Conservation (phyloP, 2,888 invertebrate species). For the Argyra leucocephala region DNA sequence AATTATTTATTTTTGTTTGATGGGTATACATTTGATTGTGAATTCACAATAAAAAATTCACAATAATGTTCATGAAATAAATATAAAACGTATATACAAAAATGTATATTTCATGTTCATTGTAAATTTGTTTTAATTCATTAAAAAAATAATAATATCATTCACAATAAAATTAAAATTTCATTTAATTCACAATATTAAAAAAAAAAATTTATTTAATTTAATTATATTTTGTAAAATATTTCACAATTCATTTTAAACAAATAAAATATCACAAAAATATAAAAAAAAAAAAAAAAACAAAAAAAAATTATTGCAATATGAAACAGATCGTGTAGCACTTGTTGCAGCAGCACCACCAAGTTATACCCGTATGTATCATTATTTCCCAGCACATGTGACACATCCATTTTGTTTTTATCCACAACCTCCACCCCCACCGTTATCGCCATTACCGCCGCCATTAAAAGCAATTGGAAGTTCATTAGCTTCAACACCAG, state of each 20-base stretch:
- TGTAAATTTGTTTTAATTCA: too few species aligned
- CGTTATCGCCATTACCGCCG: slow-evolving; percentile 31
- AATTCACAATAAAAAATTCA: too few species aligned
- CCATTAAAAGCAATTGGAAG: slow-evolving; percentile 40
- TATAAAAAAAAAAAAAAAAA: slow-evolving; percentile 16
- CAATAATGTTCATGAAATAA: too few species aligned
- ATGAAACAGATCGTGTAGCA: slow-evolving; percentile 55
- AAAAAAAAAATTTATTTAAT: background rate
- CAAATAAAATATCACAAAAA: too few species aligned
- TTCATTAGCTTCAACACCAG: slow-evolving; percentile 38
- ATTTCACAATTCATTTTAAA: slow-evolving; percentile 8
- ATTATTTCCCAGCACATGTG: slow-evolving; percentile 51
- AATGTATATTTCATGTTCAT: too few species aligned
- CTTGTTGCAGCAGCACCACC: slow-evolving; percentile 53
- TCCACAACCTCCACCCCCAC: slow-evolving; percentile 38
- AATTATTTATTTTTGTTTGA: too few species aligned
- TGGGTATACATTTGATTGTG: too few species aligned
- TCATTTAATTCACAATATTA: too few species aligned
- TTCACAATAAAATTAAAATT: background rate
- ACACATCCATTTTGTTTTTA: slow-evolving; percentile 46
- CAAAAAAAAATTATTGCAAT: slow-evolving; percentile 18
- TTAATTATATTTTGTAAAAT: slow-evolving; percentile 4
- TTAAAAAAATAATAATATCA: background rate
- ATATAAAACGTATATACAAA: too few species aligned
- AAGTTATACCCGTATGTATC: slow-evolving; percentile 53